A percentile compares a stretch with the other conserved stretches of the same genome.
phyloP scores from a whole-genome alignment of 2,113 vertebrate genomes.

The Sinocyclocheilus anophthalmus region DNA sequence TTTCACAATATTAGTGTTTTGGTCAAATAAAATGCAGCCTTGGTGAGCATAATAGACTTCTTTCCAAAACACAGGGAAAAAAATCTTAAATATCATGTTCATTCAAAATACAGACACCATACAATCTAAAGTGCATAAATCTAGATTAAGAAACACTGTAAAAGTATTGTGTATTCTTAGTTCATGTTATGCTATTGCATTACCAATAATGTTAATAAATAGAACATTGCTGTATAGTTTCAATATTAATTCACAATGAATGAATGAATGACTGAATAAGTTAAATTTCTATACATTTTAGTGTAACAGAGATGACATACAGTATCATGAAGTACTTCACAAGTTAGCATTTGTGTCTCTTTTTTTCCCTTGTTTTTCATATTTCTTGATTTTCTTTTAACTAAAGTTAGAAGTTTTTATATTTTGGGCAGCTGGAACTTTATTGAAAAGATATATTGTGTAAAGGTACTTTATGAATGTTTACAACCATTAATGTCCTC shows the following conservation, averaged over 20 bases:
- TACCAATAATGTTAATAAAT: neutral
- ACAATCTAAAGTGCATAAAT: neutral
- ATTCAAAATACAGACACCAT: neutral
- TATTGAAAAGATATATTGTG: neutral
- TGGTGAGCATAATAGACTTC: too few relatives aligned
- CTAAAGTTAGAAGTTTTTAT: neutral
- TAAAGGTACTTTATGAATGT: neutral
- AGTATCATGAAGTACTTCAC: neutral
- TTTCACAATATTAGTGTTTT: neutral
- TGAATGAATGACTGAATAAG: neutral
- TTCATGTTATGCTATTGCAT: neutral
- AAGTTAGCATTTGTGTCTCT: neutral
- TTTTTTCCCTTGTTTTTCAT: neutral
- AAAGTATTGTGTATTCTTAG: neutral
- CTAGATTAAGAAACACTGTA: neutral
- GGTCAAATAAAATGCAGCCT: neutral
- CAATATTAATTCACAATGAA: too few relatives aligned
- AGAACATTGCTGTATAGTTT: neutral
- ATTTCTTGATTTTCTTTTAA: neutral
- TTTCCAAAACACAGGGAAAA: too few relatives aligned
- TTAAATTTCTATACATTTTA: neutral
- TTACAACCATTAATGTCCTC: constrained; percentile 13
- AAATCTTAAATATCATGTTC: neutral
- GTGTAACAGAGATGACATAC: neutral
- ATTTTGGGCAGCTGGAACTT: neutral